Conservation (phyloP, 2,113 vertebrate species). For the Cepphus grylle region DNA sequence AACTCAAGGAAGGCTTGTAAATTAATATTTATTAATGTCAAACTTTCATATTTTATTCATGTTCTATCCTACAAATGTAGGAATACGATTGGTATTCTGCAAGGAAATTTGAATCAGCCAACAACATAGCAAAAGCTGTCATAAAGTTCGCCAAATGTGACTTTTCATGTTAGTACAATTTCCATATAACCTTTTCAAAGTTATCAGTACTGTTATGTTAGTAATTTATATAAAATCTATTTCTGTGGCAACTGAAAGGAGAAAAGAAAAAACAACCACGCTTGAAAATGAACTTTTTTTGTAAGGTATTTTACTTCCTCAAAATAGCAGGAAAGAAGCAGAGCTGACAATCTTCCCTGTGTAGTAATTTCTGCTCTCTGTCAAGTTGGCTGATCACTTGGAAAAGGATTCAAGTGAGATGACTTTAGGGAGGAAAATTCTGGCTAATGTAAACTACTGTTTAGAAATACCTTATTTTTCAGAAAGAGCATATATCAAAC, state of each 20-base stretch:
- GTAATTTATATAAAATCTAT: slow-evolving; percentile 25
- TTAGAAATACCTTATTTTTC: background rate
- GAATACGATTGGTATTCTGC: slow-evolving; percentile 29
- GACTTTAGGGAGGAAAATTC: background rate
- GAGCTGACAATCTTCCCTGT: background rate
- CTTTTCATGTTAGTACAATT: slow-evolving; percentile 25
- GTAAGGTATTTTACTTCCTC: background rate
- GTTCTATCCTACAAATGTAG: background rate
- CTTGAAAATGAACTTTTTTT: background rate
- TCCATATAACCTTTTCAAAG: slow-evolving; percentile 54
- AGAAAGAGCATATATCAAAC: background rate
- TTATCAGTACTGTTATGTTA: slow-evolving; percentile 16
- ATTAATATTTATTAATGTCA: slow-evolving; percentile 45
- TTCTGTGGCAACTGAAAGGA: slow-evolving; percentile 4
- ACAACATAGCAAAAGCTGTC: slow-evolving; percentile 5
- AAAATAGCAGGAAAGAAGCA: background rate
- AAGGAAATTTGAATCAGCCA: slow-evolving; percentile 4
- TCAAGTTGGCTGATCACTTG: background rate
- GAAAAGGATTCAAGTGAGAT: background rate
- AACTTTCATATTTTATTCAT: slow-evolving; percentile 33
- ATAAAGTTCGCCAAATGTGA: background rate
- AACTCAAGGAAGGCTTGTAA: background rate
- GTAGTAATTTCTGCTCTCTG: background rate
- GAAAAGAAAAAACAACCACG: background rate
- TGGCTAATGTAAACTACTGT: background rate